Conservation (phyloP, 2,888 invertebrate genomes). For the Arctia plantaginis region DNA sequence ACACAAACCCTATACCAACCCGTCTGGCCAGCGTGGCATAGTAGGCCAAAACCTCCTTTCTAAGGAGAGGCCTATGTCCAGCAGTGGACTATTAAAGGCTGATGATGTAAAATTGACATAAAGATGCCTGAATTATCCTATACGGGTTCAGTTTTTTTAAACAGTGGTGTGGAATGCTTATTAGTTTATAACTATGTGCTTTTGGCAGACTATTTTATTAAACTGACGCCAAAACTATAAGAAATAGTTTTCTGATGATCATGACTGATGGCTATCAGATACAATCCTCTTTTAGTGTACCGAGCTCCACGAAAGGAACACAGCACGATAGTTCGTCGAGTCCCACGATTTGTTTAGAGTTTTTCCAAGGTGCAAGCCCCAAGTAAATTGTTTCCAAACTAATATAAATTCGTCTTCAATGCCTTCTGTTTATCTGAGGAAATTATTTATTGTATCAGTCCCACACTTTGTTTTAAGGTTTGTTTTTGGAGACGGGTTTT, state of each 20-base stretch:
- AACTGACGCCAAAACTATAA: background rate
- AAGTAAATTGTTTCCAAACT: constrained; percentile 66
- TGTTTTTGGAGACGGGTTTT: constrained; percentile 6
- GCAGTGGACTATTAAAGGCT: no score
- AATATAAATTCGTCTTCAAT: constrained; percentile 61
- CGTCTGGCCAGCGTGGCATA: no score
- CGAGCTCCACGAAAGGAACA: constrained; percentile 42
- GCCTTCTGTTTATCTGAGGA: constrained; percentile 51
- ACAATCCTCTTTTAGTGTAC: constrained; percentile 34
- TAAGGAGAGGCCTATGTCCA: no score
- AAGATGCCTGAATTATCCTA: no score
- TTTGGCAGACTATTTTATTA: no score
- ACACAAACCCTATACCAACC: no score
- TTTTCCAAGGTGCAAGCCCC: constrained; percentile 64
- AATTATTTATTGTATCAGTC: constrained; percentile 49
- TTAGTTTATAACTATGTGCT: no score
- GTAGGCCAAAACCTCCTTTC: no score
- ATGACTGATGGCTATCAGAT: background rate
- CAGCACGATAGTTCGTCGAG: constrained; percentile 54
- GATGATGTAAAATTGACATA: no score
- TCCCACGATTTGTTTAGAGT: constrained; percentile 65
- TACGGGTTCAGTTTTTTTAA: no score
- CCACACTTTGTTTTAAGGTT: constrained; percentile 30
- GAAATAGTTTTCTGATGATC: background rate
- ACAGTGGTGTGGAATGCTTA: no score